Evolutionary conservation across 2,888 invertebrate species (phyloP), one percentile per base, ranked within the genome.

Genomic region (Drosophila kambysellisi): DNA sequence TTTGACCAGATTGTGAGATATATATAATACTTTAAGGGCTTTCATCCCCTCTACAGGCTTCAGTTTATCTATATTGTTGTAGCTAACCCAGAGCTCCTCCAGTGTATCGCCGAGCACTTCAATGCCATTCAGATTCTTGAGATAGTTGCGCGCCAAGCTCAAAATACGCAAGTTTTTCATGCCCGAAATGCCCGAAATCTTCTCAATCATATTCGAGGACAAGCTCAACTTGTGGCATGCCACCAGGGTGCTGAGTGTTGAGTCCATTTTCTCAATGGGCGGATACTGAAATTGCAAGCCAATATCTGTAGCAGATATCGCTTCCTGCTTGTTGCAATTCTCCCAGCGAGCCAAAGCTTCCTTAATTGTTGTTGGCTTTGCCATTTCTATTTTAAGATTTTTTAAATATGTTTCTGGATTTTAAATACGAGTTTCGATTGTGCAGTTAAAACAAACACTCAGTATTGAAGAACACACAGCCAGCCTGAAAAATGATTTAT

Each of bases 241-340:
- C 3, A 94, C 93, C 6, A 99, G 94, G 1, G 95, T 94, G 1
- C 96, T 95, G 32, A 99, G 94, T 1, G 96, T 95, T 69, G 95
- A 96, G 91, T 99, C 99, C 97, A 99, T 98, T 94, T 98, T 98
- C 91, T 99, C 99, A 63, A 99, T 97, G 0, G 98, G 98, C 0
- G 98, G 98, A 95, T 96, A 97, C 91, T 97, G 97, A 86, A 98
- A 98, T 76, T 96, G 96, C 53, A 99, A 94, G 71, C 95, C 95
- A 2, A 99, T 96, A 79, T 97, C 97, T 8, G 94, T 95, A 2
- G 96, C 95, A 75, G 96, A 95, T 0, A 94, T 94, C 0, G 96
- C 95, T 56, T 95, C 95, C 81, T 95, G 94, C 48, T 94, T 95
- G 0, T 94, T 95, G 53, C 95, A 94, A 50, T 98, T 97, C 92